Percentiles rank a stretch among this genome's conserved stretches.
Evolutionary conservation across 2,888 invertebrate species (phyloP).

Genomic region (Metacarcinus magister): DNA sequence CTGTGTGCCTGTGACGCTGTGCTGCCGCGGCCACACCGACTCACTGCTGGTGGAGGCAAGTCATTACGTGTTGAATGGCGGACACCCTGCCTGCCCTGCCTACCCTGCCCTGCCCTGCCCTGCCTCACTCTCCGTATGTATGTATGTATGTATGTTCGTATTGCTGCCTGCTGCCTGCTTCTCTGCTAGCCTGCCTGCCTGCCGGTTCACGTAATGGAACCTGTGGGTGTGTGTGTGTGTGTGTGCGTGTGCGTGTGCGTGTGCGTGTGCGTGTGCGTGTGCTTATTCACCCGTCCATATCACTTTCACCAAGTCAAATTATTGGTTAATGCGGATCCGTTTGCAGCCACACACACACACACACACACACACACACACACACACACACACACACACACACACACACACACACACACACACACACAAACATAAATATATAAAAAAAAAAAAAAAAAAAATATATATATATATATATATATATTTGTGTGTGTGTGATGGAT

Average conservation of each 20-base stretch:
- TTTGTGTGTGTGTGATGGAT: background rate
- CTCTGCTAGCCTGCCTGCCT: background rate
- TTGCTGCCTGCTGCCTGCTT: background rate
- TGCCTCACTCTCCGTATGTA: too few relatives aligned
- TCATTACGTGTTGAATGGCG: background rate
- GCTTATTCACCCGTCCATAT: background rate
- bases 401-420: too few relatives aligned
- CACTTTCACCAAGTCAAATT: background rate
- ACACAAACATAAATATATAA: too few relatives aligned
- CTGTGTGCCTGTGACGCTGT: background rate
- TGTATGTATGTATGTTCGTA: background rate
- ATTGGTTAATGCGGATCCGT: background rate
- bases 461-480: conserved; percentile 23
- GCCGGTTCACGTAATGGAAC: background rate
- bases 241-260: background rate
- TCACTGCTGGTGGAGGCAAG: background rate
- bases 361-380: background rate
- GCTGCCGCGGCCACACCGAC: background rate
- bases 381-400: too few relatives aligned
- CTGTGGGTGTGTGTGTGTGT: conserved; percentile 43
- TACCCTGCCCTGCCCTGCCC: background rate
- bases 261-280: background rate
- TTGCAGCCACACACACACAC: conserved; percentile 16
- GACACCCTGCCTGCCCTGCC: background rate
- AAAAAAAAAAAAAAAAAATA: background rate